Evolutionary conservation across 2,797 vertebrate genomes (phyloP).

Genomic region (Denticeps clupeoides): DNA sequence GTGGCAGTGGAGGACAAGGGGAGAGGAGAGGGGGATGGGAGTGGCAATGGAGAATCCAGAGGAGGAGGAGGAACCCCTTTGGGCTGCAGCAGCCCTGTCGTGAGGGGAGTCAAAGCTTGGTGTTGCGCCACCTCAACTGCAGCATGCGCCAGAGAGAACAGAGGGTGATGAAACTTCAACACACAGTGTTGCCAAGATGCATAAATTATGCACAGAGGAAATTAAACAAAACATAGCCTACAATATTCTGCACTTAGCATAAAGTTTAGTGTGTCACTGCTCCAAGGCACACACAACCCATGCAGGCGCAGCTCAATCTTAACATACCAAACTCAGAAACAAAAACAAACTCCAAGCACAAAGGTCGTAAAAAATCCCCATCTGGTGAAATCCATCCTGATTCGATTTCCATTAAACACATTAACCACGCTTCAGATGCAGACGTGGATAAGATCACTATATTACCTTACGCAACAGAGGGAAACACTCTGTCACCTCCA

Average conservation of each 20-base stretch:
- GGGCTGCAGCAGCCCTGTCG: constrained; percentile 35
- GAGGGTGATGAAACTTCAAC: constrained; percentile 12
- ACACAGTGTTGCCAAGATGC: too few relatives aligned
- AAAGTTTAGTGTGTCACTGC: too few relatives aligned
- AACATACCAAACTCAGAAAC: not conserved
- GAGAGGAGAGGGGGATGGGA: constrained; percentile 20
- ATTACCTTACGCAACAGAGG: not conserved
- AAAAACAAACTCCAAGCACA: not conserved
- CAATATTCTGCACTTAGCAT: too few relatives aligned
- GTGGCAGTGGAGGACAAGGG: constrained; percentile 47
- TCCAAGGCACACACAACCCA: too few relatives aligned
- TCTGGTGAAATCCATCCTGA: not conserved
- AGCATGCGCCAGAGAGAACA: constrained; percentile 48
- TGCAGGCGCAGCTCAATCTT: too few relatives aligned
- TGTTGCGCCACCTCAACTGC: constrained; percentile 52
- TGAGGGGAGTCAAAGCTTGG: constrained; percentile 35
- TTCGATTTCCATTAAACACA: not conserved
- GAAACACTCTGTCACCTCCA: not conserved
- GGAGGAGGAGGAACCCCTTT: constrained; percentile 27
- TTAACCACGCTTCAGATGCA: not conserved
- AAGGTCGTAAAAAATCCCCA: too few relatives aligned
- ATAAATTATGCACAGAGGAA: too few relatives aligned
- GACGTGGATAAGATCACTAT: not conserved
- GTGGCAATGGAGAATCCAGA: too few relatives aligned
- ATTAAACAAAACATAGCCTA: too few relatives aligned